These are phyloP conservation scores for Prolemur simus DNA, from an alignment of 2,113 vertebrate species.

Conservation along the genomic window DNA sequence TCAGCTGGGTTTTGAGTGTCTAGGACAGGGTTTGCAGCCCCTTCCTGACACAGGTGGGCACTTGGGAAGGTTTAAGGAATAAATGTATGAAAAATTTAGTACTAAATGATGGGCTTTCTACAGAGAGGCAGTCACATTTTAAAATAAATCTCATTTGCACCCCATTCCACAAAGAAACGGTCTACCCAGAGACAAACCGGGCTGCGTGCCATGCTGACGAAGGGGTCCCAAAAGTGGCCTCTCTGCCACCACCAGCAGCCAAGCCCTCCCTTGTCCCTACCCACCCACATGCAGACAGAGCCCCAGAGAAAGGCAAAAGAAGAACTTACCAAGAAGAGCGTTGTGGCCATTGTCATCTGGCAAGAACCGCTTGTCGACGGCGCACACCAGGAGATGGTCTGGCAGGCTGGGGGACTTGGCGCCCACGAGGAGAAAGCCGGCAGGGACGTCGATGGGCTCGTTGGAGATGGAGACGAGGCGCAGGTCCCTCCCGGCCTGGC, in stretches of 20 bases:
- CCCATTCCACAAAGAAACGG: background rate
- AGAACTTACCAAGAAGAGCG: constrained; percentile 93
- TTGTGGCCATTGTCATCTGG: constrained; percentile 94
- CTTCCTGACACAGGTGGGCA: background rate
- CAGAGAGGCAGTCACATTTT: background rate
- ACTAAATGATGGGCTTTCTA: background rate
- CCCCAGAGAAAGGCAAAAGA: too few species aligned
- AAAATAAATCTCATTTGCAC: background rate
- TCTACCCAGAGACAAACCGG: fast-evolving
- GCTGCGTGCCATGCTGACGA: fast-evolving
- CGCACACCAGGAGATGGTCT: constrained; percentile 94
- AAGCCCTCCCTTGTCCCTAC: fast-evolving
- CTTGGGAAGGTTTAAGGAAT: background rate
- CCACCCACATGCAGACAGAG: fast-evolving
- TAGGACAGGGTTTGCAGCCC: background rate
- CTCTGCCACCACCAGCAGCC: fast-evolving
- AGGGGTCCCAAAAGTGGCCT: background rate
- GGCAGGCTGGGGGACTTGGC: constrained; percentile 92
- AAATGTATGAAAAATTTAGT: background rate
- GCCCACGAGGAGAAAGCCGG: constrained; percentile 93
- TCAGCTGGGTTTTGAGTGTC: background rate
- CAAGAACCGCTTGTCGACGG: constrained; percentile 95
- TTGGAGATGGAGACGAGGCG: constrained; percentile 90
- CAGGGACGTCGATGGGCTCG: constrained; percentile 91
- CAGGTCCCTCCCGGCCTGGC: constrained; percentile 96